A percentile compares a stretch with the other conserved stretches of the same genome.
These are phyloP conservation scores for Ceyx erithaca DNA, from an alignment of 2,797 vertebrate genomes.

Conservation along the genomic window DNA sequence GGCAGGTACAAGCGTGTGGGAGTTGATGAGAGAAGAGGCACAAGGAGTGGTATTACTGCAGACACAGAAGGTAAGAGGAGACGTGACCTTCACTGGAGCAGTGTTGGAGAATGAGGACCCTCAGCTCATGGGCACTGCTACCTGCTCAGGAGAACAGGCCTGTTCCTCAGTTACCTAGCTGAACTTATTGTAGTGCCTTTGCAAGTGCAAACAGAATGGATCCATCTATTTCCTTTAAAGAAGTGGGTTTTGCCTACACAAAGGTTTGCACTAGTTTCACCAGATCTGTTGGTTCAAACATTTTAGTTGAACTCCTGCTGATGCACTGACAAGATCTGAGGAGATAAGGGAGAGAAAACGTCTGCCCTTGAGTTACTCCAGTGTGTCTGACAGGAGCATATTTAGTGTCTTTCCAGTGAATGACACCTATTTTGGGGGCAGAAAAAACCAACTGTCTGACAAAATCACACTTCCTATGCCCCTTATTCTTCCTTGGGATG, in stretches of 20 bases:
- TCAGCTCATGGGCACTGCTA: not conserved
- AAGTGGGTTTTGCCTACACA: not conserved
- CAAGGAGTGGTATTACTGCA: not conserved
- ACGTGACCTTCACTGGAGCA: not conserved
- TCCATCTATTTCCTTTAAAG: not conserved
- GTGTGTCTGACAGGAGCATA: not conserved
- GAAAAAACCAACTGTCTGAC: not conserved
- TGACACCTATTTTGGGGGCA: not conserved
- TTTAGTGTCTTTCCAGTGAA: not conserved
- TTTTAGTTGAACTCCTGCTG: not conserved
- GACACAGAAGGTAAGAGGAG: not conserved
- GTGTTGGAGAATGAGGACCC: not conserved
- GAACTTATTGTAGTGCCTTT: not conserved
- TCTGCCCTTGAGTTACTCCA: not conserved
- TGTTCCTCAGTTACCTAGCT: rapidly evolving
- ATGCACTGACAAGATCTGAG: not conserved
- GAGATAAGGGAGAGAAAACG: not conserved
- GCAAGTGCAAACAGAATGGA: not conserved
- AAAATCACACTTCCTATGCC: conserved; percentile 57
- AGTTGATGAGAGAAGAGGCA: not conserved
- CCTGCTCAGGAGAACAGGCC: not conserved
- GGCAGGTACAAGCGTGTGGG: not conserved
- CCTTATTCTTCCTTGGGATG: conserved; percentile 60
- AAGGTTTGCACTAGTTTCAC: not conserved
- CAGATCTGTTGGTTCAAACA: not conserved